Base-by-base conservation (phyloP, 2,888 invertebrate species). In the Hydroisotoma schaefferi region DNA sequence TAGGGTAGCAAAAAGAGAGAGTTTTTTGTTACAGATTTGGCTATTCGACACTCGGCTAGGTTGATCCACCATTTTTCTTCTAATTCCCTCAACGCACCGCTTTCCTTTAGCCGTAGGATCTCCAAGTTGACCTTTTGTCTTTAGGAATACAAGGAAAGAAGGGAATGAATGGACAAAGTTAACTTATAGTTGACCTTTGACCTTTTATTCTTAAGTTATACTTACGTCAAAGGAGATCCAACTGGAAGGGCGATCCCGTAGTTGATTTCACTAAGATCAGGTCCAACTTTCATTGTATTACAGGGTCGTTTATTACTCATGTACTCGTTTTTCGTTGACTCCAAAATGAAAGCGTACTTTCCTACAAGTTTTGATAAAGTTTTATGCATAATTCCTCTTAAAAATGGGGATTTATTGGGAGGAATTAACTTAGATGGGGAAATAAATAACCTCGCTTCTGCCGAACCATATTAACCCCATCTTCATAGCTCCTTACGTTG, bases 211-310 rank as follows among this genome's bases (percentile, higher is more conserved):
- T 29, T 15, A 51, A 23, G 22, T 38, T 38, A n/a, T 26, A 55
- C 78, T 81, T 78, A 94, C 94, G 87, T 90, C 69, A 94, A 81
- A 10, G 91, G 88, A 15, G 94, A 94, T 73, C 91, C 92, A 64
- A 94, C 84, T 0, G 92, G 87, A 51, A 94, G 94, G 47, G 94
- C 97, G 27, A 98, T 86, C 20, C 94, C 98, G 76, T 95, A 98
- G 70, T 95, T 93, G 77, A 92, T 92, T 40, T 86, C 84, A 76
- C 88, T 85, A 67, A 92, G 80, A 78, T 90, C 88, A 52, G 87
- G 80, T 0, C 93, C 90, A 12, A 97, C 91, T 79, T 93, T 90
- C 84, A 94, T 87, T 71, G 95, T 94, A 76, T 94, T 92, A 77
- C 95, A 95, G 0, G 95, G 94, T 74, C 88, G 87, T 52, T 90